Evolutionary conservation across 2,113 vertebrate genomes (phyloP), one percentile per base, ranked within the genome.

Genomic region (Columba livia): DNA sequence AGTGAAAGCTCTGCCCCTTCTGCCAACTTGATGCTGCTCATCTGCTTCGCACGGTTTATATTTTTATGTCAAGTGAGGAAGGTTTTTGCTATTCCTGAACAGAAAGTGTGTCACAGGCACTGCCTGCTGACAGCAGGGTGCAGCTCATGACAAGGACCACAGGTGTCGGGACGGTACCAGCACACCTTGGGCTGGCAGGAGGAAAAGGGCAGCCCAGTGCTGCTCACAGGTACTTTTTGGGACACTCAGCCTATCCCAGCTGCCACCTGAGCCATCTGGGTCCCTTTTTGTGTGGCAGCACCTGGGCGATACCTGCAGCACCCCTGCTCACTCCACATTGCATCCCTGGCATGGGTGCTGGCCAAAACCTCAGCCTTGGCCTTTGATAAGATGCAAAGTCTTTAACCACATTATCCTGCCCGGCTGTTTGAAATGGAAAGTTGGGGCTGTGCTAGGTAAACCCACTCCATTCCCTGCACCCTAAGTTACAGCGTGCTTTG

Each of bases 181-280:
- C 26, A 42, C 21, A 67, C 17, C 25, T 38, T 47, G 4, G 9
- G 31, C 36, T 85, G 50, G 21, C 31, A 75, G 40, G 36, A 15
- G 47, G 18, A 73, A 10, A 34, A 56, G 18, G 15, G 26, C 18
- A 91, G 81, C 31, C 47, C 40, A 64, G 60, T 3, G 10, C 26
- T 79, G 42, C 51, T 86, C 29, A 71, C 11, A 36, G 15, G 5
- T n/a, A 26, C 16, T 82, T 44, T 61, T 10, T 25, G 64, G 10
- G 4, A 2, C 9, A 48, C 24, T 36, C 29, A 7, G 15, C 34
- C 66, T 5, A 2, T 20, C 34, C 44, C 32, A 74, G 26, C 13
- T 51, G 5, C 5, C 5, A 62, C 11, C 3, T 0, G 0, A 70
- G 21, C 7, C 3, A 38, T 75, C 19, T 64, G 10, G 15, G 24